A percentile compares a stretch with the other conserved stretches of the same genome.
These are phyloP conservation scores for Phalacrocorax brasilianus DNA, from an alignment of 2,113 vertebrate genomes.

Conservation along the genomic window DNA sequence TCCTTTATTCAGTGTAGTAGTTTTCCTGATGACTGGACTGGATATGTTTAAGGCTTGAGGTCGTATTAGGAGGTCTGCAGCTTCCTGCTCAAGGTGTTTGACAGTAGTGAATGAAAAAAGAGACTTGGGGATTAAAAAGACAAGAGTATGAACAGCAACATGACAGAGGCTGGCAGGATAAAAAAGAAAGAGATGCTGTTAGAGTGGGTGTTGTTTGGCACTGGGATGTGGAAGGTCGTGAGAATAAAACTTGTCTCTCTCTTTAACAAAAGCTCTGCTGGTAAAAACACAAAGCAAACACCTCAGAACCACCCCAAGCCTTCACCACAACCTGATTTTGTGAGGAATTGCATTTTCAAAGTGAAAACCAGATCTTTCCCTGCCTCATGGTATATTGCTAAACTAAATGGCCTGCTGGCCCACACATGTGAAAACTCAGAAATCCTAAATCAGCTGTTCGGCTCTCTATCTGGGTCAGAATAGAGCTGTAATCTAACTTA, in stretches of 20 bases:
- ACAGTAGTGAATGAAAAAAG: not conserved
- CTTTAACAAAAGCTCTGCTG: not conserved
- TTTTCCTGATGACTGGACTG: not conserved
- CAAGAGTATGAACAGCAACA: not conserved
- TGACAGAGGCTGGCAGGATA: constrained; percentile 21
- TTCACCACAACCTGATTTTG: not conserved
- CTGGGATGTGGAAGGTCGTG: not conserved
- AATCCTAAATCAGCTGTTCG: constrained; percentile 5
- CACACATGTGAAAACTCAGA: not conserved
- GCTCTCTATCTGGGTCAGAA: not conserved
- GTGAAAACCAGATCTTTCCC: not conserved
- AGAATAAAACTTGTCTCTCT: not conserved
- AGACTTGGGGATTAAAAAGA: not conserved
- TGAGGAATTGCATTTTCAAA: not conserved
- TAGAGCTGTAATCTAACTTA: not conserved
- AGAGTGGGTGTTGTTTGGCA: not conserved
- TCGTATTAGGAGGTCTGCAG: not conserved
- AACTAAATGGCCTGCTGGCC: constrained; percentile 1
- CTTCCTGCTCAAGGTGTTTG: not conserved
- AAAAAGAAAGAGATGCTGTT: not conserved
- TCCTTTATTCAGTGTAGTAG: not conserved
- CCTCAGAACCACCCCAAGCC: not conserved
- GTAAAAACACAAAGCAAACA: not conserved
- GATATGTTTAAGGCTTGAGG: not conserved
- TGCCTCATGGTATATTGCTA: not conserved